Conservation (phyloP, 1,140 invertebrate genomes). For the Listronotus oregonensis region DNA sequence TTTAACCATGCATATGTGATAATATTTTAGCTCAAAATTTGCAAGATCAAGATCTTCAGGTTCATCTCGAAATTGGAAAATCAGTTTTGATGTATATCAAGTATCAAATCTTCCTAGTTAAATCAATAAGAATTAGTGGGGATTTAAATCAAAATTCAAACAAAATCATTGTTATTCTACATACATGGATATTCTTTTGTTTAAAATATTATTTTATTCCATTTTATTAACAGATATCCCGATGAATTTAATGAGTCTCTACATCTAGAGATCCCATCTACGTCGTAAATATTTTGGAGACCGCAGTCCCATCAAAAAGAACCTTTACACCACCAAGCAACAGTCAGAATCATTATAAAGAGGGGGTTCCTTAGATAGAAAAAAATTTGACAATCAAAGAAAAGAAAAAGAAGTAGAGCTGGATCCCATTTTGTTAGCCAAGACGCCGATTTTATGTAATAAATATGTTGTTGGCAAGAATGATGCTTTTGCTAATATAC, state of each 20-base stretch:
- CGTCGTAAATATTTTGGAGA: slow-evolving; percentile 41
- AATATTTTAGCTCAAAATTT: too few relatives aligned
- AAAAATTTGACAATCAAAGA: slow-evolving; percentile 38
- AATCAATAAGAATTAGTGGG: too few relatives aligned
- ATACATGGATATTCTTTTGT: too few relatives aligned
- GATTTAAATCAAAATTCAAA: too few relatives aligned
- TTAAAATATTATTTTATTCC: too few relatives aligned
- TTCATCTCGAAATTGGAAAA: too few relatives aligned
- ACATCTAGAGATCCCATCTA: slow-evolving; percentile 37
- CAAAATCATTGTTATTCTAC: too few relatives aligned
- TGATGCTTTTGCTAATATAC: slow-evolving; percentile 50
- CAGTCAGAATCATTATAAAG: slow-evolving; percentile 8
- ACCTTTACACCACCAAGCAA: background rate
- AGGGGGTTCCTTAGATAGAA: slow-evolving; percentile 57
- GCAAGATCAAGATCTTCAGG: too few relatives aligned
- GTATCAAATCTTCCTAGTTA: too few relatives aligned
- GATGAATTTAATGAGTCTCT: slow-evolving; percentile 46
- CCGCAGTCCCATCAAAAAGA: background rate
- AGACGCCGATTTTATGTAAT: slow-evolving; percentile 71
- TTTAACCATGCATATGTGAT: too few relatives aligned
- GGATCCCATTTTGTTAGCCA: slow-evolving; percentile 53
- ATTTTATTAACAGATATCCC: slow-evolving; percentile 53
- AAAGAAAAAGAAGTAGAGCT: slow-evolving; percentile 45
- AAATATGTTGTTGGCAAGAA: slow-evolving; percentile 70
- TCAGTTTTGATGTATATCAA: too few relatives aligned